These are phyloP conservation scores for Smutsia gigantea DNA, from an alignment of 2,797 vertebrate genomes.

Conservation along the genomic window DNA sequence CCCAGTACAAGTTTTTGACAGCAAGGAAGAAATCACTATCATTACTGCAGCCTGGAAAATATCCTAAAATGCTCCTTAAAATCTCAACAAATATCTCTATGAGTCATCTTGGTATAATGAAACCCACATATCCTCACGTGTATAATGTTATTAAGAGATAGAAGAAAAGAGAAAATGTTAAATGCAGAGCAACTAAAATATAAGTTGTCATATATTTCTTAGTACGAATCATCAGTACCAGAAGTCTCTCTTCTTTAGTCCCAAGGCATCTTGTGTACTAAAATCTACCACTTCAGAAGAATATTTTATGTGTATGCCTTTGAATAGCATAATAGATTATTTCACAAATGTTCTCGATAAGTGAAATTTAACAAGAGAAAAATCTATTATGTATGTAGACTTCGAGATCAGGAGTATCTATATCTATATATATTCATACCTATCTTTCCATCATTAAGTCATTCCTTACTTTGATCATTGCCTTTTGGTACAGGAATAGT, in stretches of 20 bases:
- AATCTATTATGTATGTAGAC: neutral
- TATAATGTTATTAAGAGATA: neutral
- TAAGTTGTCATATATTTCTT: neutral
- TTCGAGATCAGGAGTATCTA: slow-evolving; percentile 43
- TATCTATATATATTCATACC: slow-evolving; percentile 3
- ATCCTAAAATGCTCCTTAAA: neutral
- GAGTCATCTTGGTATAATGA: neutral
- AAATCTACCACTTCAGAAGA: slow-evolving; percentile 14
- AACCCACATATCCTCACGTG: neutral
- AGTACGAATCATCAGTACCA: neutral
- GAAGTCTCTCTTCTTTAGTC: neutral
- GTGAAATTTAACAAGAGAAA: slow-evolving; percentile 46
- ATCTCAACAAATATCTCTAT: neutral
- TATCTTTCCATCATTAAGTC: neutral
- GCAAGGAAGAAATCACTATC: neutral
- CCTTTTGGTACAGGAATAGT: slow-evolving; percentile 43
- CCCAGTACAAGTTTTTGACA: neutral
- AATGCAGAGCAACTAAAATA: neutral
- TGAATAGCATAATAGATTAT: slow-evolving; percentile 39
- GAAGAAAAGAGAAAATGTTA: slow-evolving; percentile 8
- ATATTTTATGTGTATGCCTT: neutral
- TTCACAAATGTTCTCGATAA: slow-evolving; percentile 1
- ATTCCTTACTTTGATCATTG: slow-evolving; percentile 41
- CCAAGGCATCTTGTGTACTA: neutral
- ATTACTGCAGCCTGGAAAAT: neutral